Evolutionary conservation across 2,888 invertebrate genomes (phyloP).

Genomic region (Cheiracanthium punctorium): DNA sequence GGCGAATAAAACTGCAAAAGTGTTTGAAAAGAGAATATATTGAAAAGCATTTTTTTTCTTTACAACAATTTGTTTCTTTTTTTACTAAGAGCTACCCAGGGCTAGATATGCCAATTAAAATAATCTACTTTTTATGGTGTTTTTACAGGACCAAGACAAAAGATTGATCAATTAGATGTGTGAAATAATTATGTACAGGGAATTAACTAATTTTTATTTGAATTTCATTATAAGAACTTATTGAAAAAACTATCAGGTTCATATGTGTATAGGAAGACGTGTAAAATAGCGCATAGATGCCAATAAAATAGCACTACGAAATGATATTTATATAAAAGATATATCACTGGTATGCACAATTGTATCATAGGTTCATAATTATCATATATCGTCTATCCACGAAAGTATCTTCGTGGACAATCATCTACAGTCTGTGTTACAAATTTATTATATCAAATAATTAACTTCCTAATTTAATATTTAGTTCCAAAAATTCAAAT

Average conservation of each 20-base stretch:
- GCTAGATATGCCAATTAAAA: background rate
- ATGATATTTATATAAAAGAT: slow-evolving; percentile 16
- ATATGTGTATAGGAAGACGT: slow-evolving; percentile 2
- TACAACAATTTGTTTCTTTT: no score
- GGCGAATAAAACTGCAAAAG: no score
- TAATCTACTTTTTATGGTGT: slow-evolving; percentile 9
- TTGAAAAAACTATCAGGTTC: background rate
- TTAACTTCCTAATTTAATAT: background rate
- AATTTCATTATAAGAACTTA: background rate
- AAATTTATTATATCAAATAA: background rate
- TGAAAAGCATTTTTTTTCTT: background rate
- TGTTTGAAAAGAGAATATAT: background rate
- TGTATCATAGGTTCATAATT: slow-evolving; percentile 8
- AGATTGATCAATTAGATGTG: slow-evolving; percentile 1
- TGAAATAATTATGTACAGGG: slow-evolving; percentile 4
- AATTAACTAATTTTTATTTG: background rate
- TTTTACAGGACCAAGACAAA: slow-evolving; percentile 4
- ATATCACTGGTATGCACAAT: slow-evolving; percentile 25
- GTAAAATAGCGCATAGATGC: slow-evolving; percentile 20
- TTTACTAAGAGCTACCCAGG: background rate
- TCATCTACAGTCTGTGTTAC: slow-evolving; percentile 2
- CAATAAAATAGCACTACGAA: slow-evolving; percentile 14
- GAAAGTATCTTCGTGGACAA: background rate
- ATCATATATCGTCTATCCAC: background rate
- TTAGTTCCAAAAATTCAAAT: no score